A percentile compares a stretch with the other conserved stretches of the same genome.
Evolutionary conservation across 2,113 vertebrate genomes (phyloP).

Genomic region (Phalacrocorax pelagicus): DNA sequence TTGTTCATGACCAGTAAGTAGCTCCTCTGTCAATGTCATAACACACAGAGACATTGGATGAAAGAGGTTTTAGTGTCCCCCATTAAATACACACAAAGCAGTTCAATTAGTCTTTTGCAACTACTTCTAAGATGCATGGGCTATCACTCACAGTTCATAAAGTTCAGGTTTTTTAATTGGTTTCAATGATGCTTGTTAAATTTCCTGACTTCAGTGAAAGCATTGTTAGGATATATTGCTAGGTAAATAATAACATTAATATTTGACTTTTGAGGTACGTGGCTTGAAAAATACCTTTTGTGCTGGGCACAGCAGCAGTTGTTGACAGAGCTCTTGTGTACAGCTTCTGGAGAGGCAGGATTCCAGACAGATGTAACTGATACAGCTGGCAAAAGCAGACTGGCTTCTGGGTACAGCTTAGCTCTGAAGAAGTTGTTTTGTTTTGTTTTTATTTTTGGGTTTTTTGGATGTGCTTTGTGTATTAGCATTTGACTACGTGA

Average conservation of each 20-base stretch:
- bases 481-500: background rate
- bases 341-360: background rate
- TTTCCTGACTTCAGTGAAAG: background rate
- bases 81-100: background rate
- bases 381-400: slow-evolving; percentile 25
- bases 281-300: slow-evolving; percentile 8
- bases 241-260: background rate
- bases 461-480: background rate
- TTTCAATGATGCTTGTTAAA: background rate
- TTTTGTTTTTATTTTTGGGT: background rate
- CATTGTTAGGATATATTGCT: background rate
- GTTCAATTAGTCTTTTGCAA: background rate
- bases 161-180: background rate
- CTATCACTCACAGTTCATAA: background rate
- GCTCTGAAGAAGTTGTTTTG: background rate
- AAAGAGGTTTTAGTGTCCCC: background rate
- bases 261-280: background rate
- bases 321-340: background rate
- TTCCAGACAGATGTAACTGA: slow-evolving; percentile 40
- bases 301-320: background rate
- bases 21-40: background rate
- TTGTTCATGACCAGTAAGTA: background rate
- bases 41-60: background rate
- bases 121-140: background rate
- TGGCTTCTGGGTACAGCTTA: background rate